These are phyloP conservation scores for Rousettus leschenaultii DNA, from an alignment of 2,113 vertebrate genomes.

Conservation along the genomic window DNA sequence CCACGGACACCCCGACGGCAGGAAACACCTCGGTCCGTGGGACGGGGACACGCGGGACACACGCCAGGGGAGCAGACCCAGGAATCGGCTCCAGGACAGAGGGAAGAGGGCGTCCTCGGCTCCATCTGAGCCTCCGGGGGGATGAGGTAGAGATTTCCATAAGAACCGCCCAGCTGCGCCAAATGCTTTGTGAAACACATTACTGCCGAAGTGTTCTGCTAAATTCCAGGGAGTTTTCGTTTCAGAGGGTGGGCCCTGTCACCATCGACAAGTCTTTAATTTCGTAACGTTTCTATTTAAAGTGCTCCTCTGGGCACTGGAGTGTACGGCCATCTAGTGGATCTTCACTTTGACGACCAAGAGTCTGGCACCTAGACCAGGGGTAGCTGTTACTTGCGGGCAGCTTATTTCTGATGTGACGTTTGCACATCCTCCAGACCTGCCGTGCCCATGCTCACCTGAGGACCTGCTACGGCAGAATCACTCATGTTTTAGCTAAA, in stretches of 20 bases:
- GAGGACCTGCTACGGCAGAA: not conserved
- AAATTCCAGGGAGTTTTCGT: not conserved
- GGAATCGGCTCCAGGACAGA: not conserved
- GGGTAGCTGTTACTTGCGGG: not conserved
- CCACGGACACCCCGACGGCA: not conserved
- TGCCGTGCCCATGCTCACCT: not conserved
- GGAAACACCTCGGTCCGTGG: not conserved
- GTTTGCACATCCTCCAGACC: not conserved
- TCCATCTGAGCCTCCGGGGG: not conserved
- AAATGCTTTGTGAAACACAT: constrained; percentile 2
- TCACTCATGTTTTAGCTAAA: not conserved
- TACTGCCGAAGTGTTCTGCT: not conserved
- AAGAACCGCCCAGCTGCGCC: not conserved
- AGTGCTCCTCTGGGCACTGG: not conserved
- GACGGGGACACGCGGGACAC: not conserved
- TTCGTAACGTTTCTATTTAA: constrained; percentile 1
- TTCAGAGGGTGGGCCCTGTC: not conserved
- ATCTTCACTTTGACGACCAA: not conserved
- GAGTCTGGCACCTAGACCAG: not conserved
- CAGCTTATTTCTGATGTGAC: not conserved
- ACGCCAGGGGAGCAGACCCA: not conserved
- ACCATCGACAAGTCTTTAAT: not conserved
- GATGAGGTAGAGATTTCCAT: not conserved
- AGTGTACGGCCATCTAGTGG: not conserved
- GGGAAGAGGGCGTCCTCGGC: not conserved